Conservation (phyloP, 2,888 invertebrate genomes). For the Mimachlamys varia region DNA sequence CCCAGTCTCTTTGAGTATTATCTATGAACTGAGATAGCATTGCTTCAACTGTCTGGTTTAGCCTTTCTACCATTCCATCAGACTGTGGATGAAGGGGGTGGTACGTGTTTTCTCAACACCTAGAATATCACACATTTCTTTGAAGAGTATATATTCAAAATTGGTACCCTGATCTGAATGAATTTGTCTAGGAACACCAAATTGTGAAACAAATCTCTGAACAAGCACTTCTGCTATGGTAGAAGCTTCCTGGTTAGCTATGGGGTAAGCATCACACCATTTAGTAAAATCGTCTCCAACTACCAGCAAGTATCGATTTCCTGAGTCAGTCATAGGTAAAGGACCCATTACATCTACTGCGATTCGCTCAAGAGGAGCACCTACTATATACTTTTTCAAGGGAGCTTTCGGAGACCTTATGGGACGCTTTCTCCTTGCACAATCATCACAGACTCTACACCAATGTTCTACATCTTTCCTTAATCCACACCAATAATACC, state of each 20-base stretch:
- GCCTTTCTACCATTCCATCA: too few relatives aligned
- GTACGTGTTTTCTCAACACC: too few relatives aligned
- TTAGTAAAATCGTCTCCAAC: constrained; percentile 32
- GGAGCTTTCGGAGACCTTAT: background rate
- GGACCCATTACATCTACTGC: constrained; percentile 13
- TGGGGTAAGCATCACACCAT: constrained; percentile 29
- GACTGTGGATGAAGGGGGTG: too few relatives aligned
- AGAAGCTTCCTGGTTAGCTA: constrained; percentile 13
- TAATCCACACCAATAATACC: background rate
- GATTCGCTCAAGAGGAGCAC: background rate
- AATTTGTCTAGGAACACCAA: background rate
- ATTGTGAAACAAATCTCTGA: background rate
- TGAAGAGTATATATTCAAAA: constrained; percentile 15
- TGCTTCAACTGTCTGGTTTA: too few relatives aligned
- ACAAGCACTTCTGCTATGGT: background rate
- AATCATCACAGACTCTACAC: constrained; percentile 20
- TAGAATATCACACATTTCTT: constrained; percentile 40
- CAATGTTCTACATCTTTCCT: background rate
- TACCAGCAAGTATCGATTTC: background rate
- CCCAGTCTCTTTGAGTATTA: too few relatives aligned
- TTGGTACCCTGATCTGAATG: constrained; percentile 37
- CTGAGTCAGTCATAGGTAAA: background rate
- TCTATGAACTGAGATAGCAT: too few relatives aligned
- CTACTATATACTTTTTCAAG: constrained; percentile 15
- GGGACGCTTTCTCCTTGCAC: background rate